phyloP scores from a whole-genome alignment of 2,797 vertebrate species.

The Halcyon badia region DNA sequence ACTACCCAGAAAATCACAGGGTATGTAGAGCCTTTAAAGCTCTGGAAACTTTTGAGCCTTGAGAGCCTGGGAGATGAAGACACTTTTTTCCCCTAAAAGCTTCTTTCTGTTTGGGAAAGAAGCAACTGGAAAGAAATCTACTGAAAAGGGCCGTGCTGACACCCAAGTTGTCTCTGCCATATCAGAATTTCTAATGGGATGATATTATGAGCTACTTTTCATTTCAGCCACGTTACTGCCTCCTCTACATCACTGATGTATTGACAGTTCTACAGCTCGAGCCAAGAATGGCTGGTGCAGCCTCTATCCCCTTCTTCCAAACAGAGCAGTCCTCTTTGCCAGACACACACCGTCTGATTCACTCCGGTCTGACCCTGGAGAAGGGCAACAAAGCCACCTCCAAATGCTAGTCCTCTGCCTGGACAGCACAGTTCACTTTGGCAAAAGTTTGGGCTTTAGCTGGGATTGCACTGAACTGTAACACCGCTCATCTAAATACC shows the following conservation, averaged over 20 bases:
- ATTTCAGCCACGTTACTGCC: background rate
- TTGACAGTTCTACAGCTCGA: background rate
- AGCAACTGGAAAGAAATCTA: background rate
- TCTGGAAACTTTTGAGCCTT: background rate
- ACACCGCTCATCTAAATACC: background rate
- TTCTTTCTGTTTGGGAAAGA: background rate
- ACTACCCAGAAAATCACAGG: background rate
- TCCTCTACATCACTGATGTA: background rate
- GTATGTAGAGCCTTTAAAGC: background rate
- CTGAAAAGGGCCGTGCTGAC: background rate
- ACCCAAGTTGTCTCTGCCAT: background rate
- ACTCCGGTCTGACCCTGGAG: background rate
- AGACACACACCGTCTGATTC: background rate
- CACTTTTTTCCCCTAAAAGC: accelerated
- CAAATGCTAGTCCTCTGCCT: background rate
- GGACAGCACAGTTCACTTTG: background rate
- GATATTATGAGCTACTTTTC: background rate
- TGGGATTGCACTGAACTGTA: background rate
- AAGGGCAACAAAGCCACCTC: background rate
- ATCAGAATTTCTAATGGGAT: background rate
- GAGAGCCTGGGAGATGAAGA: background rate
- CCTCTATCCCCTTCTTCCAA: background rate
- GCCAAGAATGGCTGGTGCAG: background rate
- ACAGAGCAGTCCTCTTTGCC: background rate
- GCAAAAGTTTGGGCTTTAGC: background rate